These are phyloP conservation scores for Chrysolophus pictus DNA, from an alignment of 2,797 vertebrate species.

Conservation along the genomic window DNA sequence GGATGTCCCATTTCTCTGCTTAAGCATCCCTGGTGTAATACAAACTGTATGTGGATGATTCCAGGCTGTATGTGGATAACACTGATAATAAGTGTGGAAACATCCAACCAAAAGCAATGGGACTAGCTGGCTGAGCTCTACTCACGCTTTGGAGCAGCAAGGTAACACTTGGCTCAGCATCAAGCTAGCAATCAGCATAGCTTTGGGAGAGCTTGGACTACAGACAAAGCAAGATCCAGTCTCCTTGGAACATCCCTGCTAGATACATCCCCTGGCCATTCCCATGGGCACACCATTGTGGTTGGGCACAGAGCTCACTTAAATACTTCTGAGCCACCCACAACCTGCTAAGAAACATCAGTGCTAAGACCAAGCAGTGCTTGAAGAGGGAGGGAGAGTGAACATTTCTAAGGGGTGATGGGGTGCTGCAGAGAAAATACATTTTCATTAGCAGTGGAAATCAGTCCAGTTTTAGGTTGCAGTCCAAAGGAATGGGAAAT, in stretches of 20 bases:
- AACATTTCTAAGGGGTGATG: background rate
- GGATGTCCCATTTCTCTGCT: background rate
- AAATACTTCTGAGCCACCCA: background rate
- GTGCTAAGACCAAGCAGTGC: background rate
- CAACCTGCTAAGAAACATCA: background rate
- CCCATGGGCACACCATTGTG: background rate
- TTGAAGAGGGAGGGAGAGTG: background rate
- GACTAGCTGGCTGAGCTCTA: background rate
- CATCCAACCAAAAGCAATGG: background rate
- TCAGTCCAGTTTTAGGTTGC: conserved; percentile 22
- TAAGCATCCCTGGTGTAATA: background rate
- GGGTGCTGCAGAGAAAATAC: background rate
- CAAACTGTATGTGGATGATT: background rate
- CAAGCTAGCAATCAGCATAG: background rate
- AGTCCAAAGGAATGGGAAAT: conserved; percentile 59
- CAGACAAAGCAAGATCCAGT: background rate
- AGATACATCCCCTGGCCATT: background rate
- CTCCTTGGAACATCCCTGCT: background rate
- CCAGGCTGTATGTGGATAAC: background rate
- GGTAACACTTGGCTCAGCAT: background rate
- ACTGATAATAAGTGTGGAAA: background rate
- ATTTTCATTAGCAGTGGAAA: conserved; percentile 24
- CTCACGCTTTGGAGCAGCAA: background rate
- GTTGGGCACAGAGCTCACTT: background rate
- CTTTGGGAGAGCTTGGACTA: background rate